Base-by-base conservation (phyloP, 2,113 vertebrate genomes). In the Actenoides lindsayi region DNA sequence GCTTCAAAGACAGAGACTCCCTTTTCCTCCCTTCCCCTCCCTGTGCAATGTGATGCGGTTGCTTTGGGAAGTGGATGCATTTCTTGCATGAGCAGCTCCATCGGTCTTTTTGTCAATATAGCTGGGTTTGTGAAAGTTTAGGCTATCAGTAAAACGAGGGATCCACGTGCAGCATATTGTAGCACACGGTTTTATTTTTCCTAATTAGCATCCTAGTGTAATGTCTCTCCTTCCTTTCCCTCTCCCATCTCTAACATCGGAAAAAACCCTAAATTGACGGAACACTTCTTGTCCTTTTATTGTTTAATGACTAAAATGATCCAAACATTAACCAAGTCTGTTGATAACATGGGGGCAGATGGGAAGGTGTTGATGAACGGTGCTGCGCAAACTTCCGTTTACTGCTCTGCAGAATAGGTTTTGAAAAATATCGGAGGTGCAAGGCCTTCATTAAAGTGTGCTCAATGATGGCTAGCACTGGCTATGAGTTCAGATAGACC, bases 101-200 rank as follows among this genome's bases (percentile, higher is more conserved):
- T 33, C 33, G 30, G n/a, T 83, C 28, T 62, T 74, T 94, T 92
- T 56, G 53, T 80, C 41, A 53, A 17, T 42, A 68, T 8, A 51
- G 27, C 83, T 54, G 30, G 25, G 3, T 71, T 87, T 64, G n/a
- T 64, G 50, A 19, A 69, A 62, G 30, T 50, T 65, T 8, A 51
- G 24, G 50, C 24, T 9, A 14, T 59, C 25, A 65, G 41, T 48
- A 65, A 84, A 83, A 90, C 19, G 65, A 74, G 16, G 24, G 39
- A 39, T 74, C 33, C 82, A 59, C 24, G 42, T 83, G 37, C 73
- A 75, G 41, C 16, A 3, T 42, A n/a, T 16, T 71, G 20, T 8
- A 70, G 24, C 18, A 41, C 10, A 5, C 41, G 62, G 25, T 17
- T 1, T 0, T 44, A 69, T 28, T 17, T 1, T 0, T 13, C 67